These are phyloP conservation scores for Oscheius sp. DNA, from an alignment of 1,140 invertebrate genomes.

Conservation along the genomic window DNA sequence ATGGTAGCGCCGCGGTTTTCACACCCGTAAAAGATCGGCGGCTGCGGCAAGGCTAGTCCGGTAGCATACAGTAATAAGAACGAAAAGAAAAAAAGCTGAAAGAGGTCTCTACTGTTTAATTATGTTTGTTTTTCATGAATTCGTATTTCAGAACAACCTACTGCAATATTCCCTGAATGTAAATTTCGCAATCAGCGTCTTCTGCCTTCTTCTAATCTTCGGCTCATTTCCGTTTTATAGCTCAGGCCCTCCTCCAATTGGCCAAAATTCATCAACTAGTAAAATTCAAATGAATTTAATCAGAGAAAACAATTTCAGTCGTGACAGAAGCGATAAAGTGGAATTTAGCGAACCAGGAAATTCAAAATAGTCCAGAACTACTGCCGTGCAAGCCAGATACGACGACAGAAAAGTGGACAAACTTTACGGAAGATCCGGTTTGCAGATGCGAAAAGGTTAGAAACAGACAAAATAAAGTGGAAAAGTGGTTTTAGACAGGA, in stretches of 20 bases:
- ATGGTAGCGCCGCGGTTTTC: too few relatives aligned
- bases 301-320: not conserved
- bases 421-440: not conserved
- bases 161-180: not conserved
- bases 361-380: not conserved
- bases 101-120: too few relatives aligned
- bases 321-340: not conserved
- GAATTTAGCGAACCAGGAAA: not conserved
- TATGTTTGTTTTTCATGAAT: too few relatives aligned
- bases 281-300: not conserved
- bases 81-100: too few relatives aligned
- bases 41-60: too few relatives aligned
- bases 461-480: not conserved
- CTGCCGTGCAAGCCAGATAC: not conserved
- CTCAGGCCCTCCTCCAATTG: not conserved
- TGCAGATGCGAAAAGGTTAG: not conserved
- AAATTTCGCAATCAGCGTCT: not conserved
- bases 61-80: too few relatives aligned
- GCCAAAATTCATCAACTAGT: not conserved
- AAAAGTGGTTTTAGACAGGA: not conserved
- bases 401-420: not conserved
- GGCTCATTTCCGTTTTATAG: not conserved
- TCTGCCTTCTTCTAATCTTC: not conserved
- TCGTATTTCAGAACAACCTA: not conserved
- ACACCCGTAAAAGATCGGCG: too few relatives aligned